Base-by-base conservation (phyloP, 2,797 vertebrate genomes). In the Poecilia wingei region DNA sequence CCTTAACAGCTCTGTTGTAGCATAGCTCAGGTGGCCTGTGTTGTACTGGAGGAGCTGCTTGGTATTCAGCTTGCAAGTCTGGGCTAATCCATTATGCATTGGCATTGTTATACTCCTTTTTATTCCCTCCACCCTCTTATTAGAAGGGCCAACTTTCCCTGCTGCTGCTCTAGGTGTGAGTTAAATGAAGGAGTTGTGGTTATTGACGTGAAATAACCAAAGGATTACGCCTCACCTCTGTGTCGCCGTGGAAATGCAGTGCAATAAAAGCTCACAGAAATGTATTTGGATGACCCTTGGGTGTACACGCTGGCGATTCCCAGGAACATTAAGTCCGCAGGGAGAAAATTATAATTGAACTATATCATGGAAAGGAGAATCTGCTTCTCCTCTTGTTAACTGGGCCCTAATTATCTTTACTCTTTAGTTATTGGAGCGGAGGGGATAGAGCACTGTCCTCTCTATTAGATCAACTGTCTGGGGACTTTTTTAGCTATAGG, bases 341-440 rank as follows among this genome's bases (percentile, higher is more conserved):
- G 94, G 95, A 95, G 88, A 88, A 93, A 94, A 95, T 95, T 95
- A 95, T 92, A 92, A 91, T 87, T 93, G 89, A 94, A 92, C 90
- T 88, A 87, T 86, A 94, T 84, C 75, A 88, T 83, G 87, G 86
- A 91, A 91, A 94, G 84, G 69, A 89, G 76, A 92, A 93, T 94
- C 86, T 88, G 89, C 92, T 92, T 94, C 82, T 92, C 89, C 82
- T 91, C 88, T 91, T 84, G 88, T 93, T 94, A 93, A 91, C 93
- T 86, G 87, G 88, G 84, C 80, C 84, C 91, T 95, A 96, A 95
- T 96, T 96, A 95, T 95, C 93, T 93, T 94, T 93, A 93, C 87
- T 93, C 90, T 94, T 95, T 92, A 93, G 89, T 92, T 95, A 92
- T 91, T 90, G 89, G 88, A 92, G 89, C 87, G 86, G 85, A 88